Evolutionary conservation across 2,797 vertebrate species (phyloP), one percentile per base, ranked within the genome.

Genomic region (Pseudopleuronectes americanus): DNA sequence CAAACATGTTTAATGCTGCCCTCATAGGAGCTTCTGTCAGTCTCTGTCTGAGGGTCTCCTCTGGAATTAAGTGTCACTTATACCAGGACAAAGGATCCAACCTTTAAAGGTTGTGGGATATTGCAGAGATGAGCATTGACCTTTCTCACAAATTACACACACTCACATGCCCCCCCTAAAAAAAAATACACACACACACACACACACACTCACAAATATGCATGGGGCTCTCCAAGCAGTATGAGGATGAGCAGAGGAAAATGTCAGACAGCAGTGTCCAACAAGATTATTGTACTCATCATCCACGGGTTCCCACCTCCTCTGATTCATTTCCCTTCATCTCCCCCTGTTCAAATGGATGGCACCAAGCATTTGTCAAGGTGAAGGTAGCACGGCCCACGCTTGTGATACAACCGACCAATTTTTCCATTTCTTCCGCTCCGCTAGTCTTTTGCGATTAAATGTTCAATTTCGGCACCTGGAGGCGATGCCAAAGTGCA

Each of bases 91-190:
- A 88, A 90, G 80, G 84, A 83, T 79, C 65, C 86, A 93, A 91
- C 91, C 93, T 94, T 95, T 95, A 90, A 95, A 94, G 92, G 86
- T 94, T 87, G 74, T 68, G 73, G 82, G 89, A 86, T 88, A 78
- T 87, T 92, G 93, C 81, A 84, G 77, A 93, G 93, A 85, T 87
- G 88, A 92, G 12, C 85, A 72, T 69, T 95, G 92, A 95, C 91
- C 89, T 95, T 96, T 91, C 82, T 67, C 68, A 68, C 58, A 81
- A 79, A 87, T 89, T 83, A 84, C 69, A 80, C 79, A 82, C 84
- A 64, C 71, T 43, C 68, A 26, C 28, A 21, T 49, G 45, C 22
- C 26, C 47, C 14, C 26, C 22, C 47, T 33, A 12, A 38, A 13
- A 38, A 4, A 38, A 41, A 51, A 57, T 1, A 45, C 70, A 23